Evolutionary conservation across 23 tunicate species (phyloP).

Genomic region (Trididemnum nubilum): DNA sequence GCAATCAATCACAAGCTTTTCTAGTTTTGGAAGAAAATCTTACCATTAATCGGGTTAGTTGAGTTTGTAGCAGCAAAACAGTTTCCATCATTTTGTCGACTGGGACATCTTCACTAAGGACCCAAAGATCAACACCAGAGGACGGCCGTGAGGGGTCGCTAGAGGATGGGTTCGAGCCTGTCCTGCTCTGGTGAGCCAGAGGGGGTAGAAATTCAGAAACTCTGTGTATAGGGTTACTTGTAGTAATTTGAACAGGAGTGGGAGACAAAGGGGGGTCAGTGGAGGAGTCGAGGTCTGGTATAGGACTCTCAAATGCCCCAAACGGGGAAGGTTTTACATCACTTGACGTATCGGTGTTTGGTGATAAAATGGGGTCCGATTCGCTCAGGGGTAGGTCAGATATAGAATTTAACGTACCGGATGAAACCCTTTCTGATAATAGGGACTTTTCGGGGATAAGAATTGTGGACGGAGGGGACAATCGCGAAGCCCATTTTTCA

Average conservation of each 20-base stretch:
- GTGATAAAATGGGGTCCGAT: background rate
- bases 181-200: background rate
- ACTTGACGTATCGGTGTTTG: background rate
- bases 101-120: constrained; percentile 18
- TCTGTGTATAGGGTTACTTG: background rate
- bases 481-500: constrained; percentile 43
- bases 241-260: background rate
- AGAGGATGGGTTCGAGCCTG: background rate
- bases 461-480: constrained; percentile 5
- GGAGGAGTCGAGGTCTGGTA: background rate
- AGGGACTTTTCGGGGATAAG: background rate
- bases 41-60: constrained; percentile 58
- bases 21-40: background rate
- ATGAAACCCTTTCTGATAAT: background rate
- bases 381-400: constrained; percentile 45
- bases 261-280: background rate
- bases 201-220: background rate
- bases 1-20: too few relatives aligned
- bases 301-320: background rate
- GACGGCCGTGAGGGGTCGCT: constrained; percentile 41
- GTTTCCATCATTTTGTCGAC: constrained; percentile 40
- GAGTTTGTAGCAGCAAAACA: constrained; percentile 40
- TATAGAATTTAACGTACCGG: constrained; percentile 25
- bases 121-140: constrained; percentile 25
- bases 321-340: background rate